Percentiles rank a stretch among this genome's conserved stretches.
These are phyloP conservation scores for Pseudomyrmex pallidus DNA, from an alignment of 1,140 invertebrate genomes.

Conservation along the genomic window DNA sequence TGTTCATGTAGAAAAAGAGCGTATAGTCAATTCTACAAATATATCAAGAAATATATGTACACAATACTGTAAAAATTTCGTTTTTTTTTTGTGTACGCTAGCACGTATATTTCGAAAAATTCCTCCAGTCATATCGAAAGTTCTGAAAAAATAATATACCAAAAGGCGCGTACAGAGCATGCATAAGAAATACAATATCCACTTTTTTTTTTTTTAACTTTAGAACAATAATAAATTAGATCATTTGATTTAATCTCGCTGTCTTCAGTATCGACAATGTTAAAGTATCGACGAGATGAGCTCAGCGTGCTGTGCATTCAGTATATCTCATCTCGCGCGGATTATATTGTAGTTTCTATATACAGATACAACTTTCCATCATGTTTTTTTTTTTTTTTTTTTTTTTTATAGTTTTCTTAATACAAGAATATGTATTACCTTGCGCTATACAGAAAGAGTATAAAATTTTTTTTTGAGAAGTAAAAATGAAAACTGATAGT, in stretches of 20 bases:
- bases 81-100: conserved; percentile 23
- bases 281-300: conserved; percentile 6
- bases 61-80: conserved; percentile 53
- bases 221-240: conserved; percentile 30
- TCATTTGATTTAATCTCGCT: conserved; percentile 53
- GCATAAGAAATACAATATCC: conserved; percentile 24
- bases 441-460: conserved; percentile 68
- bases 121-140: conserved; percentile 40
- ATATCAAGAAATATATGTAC: conserved; percentile 53
- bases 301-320: not conserved
- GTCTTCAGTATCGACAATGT: conserved; percentile 16
- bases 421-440: conserved; percentile 56
- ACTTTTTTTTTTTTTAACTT: not conserved
- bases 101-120: conserved; percentile 32
- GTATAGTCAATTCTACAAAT: conserved; percentile 35
- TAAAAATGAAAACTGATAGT: conserved; percentile 65
- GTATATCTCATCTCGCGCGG: not conserved
- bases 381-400: conserved; percentile 17
- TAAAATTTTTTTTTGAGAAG: conserved; percentile 68
- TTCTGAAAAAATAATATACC: conserved; percentile 55
- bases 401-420: conserved; percentile 51
- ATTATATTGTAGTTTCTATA: conserved; percentile 56
- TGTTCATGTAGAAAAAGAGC: conserved; percentile 40
- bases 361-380: conserved; percentile 60
- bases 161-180: conserved; percentile 28